phyloP scores from a whole-genome alignment of 2,888 invertebrate species.

The Limulus polyphemus region DNA sequence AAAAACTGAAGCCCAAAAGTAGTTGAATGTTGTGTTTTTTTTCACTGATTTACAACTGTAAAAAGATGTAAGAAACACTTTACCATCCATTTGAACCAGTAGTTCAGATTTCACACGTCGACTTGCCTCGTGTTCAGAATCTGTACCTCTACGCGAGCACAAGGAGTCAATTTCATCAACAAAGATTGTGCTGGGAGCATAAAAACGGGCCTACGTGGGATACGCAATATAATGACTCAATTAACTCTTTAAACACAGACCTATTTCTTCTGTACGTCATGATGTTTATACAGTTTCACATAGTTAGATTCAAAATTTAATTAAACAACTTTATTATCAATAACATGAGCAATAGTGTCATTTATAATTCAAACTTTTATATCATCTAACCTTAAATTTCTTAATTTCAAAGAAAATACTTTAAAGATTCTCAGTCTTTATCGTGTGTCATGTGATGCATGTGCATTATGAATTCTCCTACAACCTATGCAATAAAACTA shows the following conservation, averaged over 20 bases:
- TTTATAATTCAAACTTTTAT: conserved; percentile 1
- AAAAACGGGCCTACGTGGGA: conserved; percentile 58
- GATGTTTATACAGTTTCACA: too few relatives aligned
- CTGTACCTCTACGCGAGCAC: conserved; percentile 86
- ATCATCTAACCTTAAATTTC: conserved; percentile 3
- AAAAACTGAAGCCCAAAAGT: too few relatives aligned
- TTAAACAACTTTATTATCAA: not conserved
- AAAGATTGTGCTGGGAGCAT: conserved; percentile 96
- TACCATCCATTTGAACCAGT: conserved; percentile 96
- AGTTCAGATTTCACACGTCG: conserved; percentile 93
- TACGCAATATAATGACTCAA: conserved; percentile 30
- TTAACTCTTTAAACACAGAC: conserved; percentile 1
- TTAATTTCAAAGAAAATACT: too few relatives aligned
- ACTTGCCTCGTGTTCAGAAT: conserved; percentile 95
- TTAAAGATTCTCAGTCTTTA: too few relatives aligned
- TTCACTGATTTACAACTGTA: too few relatives aligned
- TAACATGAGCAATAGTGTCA: not conserved
- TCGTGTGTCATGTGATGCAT: too few relatives aligned
- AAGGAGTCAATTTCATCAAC: conserved; percentile 98
- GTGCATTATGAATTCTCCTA: too few relatives aligned
- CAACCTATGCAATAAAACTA: too few relatives aligned
- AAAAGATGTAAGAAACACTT: not conserved
- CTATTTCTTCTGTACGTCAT: too few relatives aligned
- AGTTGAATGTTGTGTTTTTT: too few relatives aligned
- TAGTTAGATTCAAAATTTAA: not conserved